These are phyloP conservation scores for Mactra quadrangularis DNA, from an alignment of 1,140 invertebrate species.

Conservation along the genomic window DNA sequence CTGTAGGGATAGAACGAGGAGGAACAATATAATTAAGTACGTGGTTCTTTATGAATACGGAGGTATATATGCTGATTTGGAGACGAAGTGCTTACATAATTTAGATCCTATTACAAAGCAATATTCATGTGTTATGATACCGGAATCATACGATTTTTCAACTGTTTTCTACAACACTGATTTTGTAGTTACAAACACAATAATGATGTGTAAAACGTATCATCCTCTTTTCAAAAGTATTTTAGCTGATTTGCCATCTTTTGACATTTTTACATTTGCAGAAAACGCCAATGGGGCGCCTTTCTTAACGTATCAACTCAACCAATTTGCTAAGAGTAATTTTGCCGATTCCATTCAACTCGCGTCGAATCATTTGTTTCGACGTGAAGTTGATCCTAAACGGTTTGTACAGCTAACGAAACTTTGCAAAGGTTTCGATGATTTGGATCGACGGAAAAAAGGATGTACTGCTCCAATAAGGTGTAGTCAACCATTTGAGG, in stretches of 20 bases:
- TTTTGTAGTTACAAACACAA: constrained; percentile 74
- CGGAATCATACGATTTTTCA: constrained; percentile 77
- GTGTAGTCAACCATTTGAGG: too few species aligned
- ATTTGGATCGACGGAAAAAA: too few species aligned
- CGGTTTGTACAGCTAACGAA: constrained; percentile 36
- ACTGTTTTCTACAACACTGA: constrained; percentile 70
- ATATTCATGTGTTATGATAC: constrained; percentile 75
- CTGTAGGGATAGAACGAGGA: constrained; percentile 69
- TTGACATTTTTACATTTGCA: constrained; percentile 71
- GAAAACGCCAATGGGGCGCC: constrained; percentile 76
- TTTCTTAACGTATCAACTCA: constrained; percentile 70
- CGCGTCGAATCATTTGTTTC: constrained; percentile 54
- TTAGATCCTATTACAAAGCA: constrained; percentile 65
- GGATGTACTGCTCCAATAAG: too few species aligned
- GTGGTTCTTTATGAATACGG: too few species aligned
- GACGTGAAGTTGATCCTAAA: constrained; percentile 31
- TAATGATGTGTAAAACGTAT: constrained; percentile 72
- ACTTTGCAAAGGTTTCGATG: too few species aligned
- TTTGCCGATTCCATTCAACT: constrained; percentile 20
- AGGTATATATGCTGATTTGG: constrained; percentile 79
- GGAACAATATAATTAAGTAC: constrained; percentile 70
- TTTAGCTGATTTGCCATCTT: constrained; percentile 69
- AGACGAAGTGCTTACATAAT: constrained; percentile 72
- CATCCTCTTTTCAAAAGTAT: constrained; percentile 76
- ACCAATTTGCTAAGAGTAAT: constrained; percentile 53